phyloP scores from a whole-genome alignment of 2,797 vertebrate species.

The Carduelis carduelis region DNA sequence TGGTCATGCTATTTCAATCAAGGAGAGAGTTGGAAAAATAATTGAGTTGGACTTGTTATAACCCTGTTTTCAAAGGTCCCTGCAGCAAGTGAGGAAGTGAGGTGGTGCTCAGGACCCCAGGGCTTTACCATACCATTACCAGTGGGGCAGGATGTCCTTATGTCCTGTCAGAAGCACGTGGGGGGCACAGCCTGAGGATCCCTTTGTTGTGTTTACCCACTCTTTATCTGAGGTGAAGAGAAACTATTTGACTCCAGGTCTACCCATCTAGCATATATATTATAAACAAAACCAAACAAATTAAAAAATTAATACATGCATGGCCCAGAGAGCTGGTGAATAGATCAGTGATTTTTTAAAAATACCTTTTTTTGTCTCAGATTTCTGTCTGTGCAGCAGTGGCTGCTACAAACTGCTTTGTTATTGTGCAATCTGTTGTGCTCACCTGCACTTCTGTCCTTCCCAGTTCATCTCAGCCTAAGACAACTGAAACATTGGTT shows the following conservation, averaged over 20 bases:
- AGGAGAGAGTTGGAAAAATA: neutral
- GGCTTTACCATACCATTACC: neutral
- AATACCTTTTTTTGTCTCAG: neutral
- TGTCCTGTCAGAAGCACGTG: fast-evolving
- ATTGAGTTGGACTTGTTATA: fast-evolving
- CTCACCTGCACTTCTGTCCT: neutral
- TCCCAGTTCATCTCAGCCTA: neutral
- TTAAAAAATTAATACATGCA: neutral
- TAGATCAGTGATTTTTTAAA: neutral
- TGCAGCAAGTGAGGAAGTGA: neutral
- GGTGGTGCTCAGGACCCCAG: neutral
- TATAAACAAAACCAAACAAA: neutral
- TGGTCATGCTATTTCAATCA: neutral
- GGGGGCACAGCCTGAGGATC: neutral
- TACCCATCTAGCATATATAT: neutral
- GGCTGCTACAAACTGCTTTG: neutral
- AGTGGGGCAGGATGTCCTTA: neutral
- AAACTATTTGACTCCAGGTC: neutral
- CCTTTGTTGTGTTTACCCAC: neutral
- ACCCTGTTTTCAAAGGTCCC: neutral
- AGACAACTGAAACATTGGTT: neutral
- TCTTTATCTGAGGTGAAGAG: neutral
- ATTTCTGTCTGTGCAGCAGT: neutral
- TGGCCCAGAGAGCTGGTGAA: neutral
- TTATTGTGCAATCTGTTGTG: neutral